Base-by-base conservation (phyloP, 2,888 invertebrate genomes). In the Tribolium freemani region DNA sequence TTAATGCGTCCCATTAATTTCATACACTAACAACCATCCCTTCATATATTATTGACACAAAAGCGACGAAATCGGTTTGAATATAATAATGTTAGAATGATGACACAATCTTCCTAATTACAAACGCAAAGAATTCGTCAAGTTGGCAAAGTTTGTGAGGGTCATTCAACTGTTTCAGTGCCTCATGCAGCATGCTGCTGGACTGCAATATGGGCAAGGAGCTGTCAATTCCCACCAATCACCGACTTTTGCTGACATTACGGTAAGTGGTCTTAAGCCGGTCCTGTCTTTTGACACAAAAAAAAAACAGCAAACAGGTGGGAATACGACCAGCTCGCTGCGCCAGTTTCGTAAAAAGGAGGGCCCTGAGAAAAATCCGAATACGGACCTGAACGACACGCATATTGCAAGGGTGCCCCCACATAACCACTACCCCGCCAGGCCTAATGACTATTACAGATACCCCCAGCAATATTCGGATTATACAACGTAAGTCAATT, bases 391-490 rank as follows among this genome's bases (percentile, higher is more conserved):
- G 67, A 72, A 45, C 53, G 69, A 75, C 9, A 76, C 57, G 53
- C 86, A 86, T 72, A 84, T 86, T 76, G 86, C 86, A 6, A 80
- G 86, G 67, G 86, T 86, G 30, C 84, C 86, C 11, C 86, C 86
- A 3, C 86, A 86, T 69, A 84, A 83, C 67, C 85, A 86, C 69
- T 86, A 84, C 72, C 86, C 85, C 5, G 80, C 82, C 5, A 79
- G 78, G 20, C 74, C 80, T 20, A 80, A 78, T 69, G 85, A 85
- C 48, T 81, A 78, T 51, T 84, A 81, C 46, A 70, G 78, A 53
- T 81, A 79, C 61, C 81, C 71, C 16, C 16, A 16, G n/a, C 83
- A 83, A 60, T 84, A 81, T 76, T 76, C 78, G 26, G 84, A 84
- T 26, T 84, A 82, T 75, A 79, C 16, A 16, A 16, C 80, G 85